A percentile compares a stretch with the other conserved stretches of the same genome.
Conservation (phyloP, 35 echinoderm and acorn worm genomes). For the Eucidaris tribuloides region DNA sequence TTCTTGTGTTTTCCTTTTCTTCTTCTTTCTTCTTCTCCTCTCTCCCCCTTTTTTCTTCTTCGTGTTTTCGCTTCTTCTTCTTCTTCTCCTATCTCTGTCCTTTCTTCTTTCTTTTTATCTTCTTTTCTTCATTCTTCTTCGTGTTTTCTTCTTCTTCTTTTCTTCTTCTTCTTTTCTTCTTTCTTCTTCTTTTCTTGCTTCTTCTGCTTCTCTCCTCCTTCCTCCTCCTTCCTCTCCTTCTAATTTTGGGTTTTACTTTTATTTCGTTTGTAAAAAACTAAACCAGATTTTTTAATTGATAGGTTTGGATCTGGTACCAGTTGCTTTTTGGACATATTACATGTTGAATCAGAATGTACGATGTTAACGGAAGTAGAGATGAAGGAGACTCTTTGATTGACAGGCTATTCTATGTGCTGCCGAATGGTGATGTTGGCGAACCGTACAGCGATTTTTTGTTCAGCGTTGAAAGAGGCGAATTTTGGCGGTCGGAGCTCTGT, state of each 20-base stretch:
- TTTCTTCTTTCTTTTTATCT: neutral
- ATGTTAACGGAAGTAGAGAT: conserved; percentile 63
- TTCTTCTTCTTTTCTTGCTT: neutral
- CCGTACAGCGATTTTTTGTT: conserved; percentile 69
- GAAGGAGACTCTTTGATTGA: conserved; percentile 29
- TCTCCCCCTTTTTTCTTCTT: no score
- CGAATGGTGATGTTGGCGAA: conserved; percentile 64
- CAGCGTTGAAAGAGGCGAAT: conserved; percentile 42
- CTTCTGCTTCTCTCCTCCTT: neutral
- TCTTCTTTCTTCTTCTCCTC: no score
- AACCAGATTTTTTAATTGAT: neutral
- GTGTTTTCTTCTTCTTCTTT: no score
- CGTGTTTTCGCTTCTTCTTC: no score
- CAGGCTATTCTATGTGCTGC: conserved; percentile 22
- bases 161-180: neutral
- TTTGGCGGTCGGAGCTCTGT: neutral
- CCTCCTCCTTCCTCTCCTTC: neutral
- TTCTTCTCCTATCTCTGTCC: no score
- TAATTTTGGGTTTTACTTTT: neutral
- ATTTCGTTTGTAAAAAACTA: neutral
- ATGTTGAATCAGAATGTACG: conserved; percentile 82
- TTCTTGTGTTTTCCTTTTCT: no score
- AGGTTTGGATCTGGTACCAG: neutral
- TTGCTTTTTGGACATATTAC: conserved; percentile 24
- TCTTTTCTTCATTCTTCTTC: neutral